Conservation (phyloP, 2,888 invertebrate species). For the Rhynchonema sp. region DNA sequence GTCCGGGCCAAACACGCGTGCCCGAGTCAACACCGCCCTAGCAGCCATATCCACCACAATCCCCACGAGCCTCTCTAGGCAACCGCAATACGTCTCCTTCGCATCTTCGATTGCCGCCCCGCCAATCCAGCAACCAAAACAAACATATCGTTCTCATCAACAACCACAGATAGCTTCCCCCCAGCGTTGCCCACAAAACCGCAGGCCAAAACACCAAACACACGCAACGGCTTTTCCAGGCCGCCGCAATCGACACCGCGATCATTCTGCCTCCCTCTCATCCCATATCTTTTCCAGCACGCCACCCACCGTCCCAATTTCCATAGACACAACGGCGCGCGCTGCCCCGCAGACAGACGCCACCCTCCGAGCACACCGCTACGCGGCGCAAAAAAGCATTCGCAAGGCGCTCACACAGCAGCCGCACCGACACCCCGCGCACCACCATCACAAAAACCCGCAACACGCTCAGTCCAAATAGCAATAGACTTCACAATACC, state of each 20-base stretch:
- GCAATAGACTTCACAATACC: too few species aligned
- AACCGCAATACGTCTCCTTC: too few species aligned
- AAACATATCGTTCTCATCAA: too few species aligned
- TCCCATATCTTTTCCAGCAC: conserved; percentile 57
- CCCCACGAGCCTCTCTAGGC: conserved; percentile 42
- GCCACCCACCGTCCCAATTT: conserved; percentile 35
- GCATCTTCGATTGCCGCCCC: conserved; percentile 12
- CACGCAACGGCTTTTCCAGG: conserved; percentile 52
- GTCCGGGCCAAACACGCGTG: background rate
- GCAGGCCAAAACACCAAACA: conserved; percentile 7
- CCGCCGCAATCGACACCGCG: conserved; percentile 18
- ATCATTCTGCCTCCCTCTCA: conserved; percentile 63
- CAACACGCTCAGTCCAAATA: too few species aligned
- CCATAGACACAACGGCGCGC: conserved; percentile 53
- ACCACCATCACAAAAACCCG: too few species aligned
- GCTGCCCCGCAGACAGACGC: conserved; percentile 55
- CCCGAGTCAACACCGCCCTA: background rate
- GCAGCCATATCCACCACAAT: conserved; percentile 39
- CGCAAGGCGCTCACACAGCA: too few species aligned
- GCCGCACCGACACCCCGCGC: too few species aligned
- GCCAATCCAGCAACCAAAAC: conserved; percentile 13
- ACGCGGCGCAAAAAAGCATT: too few species aligned
- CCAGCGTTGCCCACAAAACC: too few species aligned
- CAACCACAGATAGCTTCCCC: too few species aligned
- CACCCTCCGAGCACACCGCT: too few species aligned